Percentiles rank a stretch among this genome's conserved stretches.
phyloP scores from a whole-genome alignment of 2,888 invertebrate genomes.

The Myopa testacea region DNA sequence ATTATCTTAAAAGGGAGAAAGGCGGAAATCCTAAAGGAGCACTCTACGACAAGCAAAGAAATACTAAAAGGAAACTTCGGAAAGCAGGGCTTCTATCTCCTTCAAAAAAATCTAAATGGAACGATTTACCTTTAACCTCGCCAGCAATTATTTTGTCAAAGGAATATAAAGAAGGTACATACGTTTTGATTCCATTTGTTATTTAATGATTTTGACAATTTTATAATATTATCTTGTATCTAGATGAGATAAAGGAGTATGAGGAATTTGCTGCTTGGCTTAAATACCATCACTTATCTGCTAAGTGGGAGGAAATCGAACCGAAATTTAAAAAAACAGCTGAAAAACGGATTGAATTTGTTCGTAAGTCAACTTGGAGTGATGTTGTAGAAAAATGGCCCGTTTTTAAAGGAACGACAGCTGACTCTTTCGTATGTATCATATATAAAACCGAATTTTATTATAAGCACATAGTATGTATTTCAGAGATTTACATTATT shows the following conservation, averaged over 20 bases:
- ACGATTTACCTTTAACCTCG: neutral
- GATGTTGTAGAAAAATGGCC: neutral
- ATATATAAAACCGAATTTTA: too few relatives aligned
- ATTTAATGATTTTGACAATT: neutral
- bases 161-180: neutral
- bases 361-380: neutral
- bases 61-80: neutral
- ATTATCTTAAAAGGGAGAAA: conserved; percentile 8
- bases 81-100: conserved; percentile 2
- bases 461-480: neutral
- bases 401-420: conserved; percentile 1
- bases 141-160: neutral
- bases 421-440: neutral
- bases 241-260: conserved; percentile 8
- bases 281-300: neutral
- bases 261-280: conserved; percentile 13
- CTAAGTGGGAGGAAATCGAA: conserved; percentile 3
- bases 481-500: neutral
- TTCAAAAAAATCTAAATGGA: neutral
- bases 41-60: conserved; percentile 11
- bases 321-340: neutral
- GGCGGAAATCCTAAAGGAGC: conserved; percentile 19
- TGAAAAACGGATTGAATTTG: conserved; percentile 1
- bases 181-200: neutral
- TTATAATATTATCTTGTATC: conserved; percentile 8